Percentiles rank a stretch among this genome's conserved stretches.
phyloP scores from a whole-genome alignment of 1,140 invertebrate species.

The Hormaphis cornu region DNA sequence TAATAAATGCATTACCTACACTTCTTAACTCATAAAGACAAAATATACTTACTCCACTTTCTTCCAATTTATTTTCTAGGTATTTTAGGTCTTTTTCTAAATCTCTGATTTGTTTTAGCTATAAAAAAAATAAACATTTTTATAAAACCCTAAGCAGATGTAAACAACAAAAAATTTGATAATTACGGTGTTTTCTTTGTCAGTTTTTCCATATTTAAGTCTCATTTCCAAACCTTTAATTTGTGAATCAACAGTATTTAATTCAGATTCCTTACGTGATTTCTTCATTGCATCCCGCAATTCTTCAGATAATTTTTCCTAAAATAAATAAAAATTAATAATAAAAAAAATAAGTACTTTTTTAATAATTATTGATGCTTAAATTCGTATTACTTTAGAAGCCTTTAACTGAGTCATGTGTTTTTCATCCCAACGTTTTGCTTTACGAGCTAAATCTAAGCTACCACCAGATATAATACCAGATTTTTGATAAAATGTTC shows the following conservation, averaged over 20 bases:
- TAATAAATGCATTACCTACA: no score
- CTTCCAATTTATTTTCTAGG: conserved; percentile 61
- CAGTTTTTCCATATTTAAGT: conserved; percentile 88
- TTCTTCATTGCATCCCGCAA: conserved; percentile 89
- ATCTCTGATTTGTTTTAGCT: conserved; percentile 66
- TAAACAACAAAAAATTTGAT: neutral
- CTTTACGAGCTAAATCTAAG: conserved; percentile 89
- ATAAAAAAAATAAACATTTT: conserved; percentile 39
- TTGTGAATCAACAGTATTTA: conserved; percentile 93
- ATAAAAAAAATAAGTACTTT: neutral
- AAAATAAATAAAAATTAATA: neutral
- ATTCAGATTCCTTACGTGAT: conserved; percentile 92
- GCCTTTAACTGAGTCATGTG: conserved; percentile 85
- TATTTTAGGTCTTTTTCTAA: conserved; percentile 61
- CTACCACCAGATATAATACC: conserved; percentile 98
- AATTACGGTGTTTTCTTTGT: conserved; percentile 67
- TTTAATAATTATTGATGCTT: conserved; percentile 36
- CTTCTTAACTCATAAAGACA: neutral
- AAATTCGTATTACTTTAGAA: conserved; percentile 51
- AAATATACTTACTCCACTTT: conserved; percentile 47
- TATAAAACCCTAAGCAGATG: neutral
- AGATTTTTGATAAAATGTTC: conserved; percentile 97
- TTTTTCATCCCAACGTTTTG: conserved; percentile 98
- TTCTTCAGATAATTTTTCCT: conserved; percentile 68
- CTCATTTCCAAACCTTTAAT: conserved; percentile 90